Evolutionary conservation across 2,113 vertebrate species (phyloP).

Genomic region (Cynocephalus volans): DNA sequence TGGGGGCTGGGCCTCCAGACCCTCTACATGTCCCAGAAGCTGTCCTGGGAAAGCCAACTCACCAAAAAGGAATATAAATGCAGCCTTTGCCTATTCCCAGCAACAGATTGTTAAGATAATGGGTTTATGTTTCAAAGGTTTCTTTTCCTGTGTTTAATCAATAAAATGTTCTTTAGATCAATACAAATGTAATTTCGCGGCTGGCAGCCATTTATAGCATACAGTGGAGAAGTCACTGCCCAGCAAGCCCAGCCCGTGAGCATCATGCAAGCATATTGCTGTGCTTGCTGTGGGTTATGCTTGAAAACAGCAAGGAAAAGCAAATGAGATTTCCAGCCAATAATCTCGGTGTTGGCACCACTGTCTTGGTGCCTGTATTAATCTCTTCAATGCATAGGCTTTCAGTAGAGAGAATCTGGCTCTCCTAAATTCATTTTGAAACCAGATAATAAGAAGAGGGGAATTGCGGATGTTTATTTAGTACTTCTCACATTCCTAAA

Average conservation of each 20-base stretch:
- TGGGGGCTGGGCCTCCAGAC: not conserved
- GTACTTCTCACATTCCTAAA: not conserved
- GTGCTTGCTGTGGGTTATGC: slow-evolving; percentile 47
- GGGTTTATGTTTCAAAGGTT: slow-evolving; percentile 82
- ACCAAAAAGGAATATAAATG: not conserved
- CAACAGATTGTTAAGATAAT: slow-evolving; percentile 86
- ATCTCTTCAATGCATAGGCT: slow-evolving; percentile 63
- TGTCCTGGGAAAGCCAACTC: not conserved
- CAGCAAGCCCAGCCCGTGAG: slow-evolving; percentile 43
- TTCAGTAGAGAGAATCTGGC: not conserved
- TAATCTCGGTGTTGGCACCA: slow-evolving; percentile 61
- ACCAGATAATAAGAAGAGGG: not conserved
- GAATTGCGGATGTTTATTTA: not conserved
- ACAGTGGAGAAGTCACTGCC: slow-evolving; percentile 50
- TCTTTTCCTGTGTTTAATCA: slow-evolving; percentile 87
- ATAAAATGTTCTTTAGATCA: slow-evolving; percentile 88
- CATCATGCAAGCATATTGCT: not conserved
- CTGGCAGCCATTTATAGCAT: slow-evolving; percentile 85
- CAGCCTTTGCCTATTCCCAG: slow-evolving; percentile 72
- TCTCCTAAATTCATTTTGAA: not conserved
- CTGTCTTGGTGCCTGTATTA: slow-evolving; percentile 15
- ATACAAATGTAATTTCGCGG: slow-evolving; percentile 87
- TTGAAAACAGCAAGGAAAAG: slow-evolving; percentile 66
- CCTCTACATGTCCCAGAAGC: not conserved
- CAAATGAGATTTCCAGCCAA: slow-evolving; percentile 48